phyloP scores from a whole-genome alignment of 2,113 vertebrate species.

The Elanus axillaris region DNA sequence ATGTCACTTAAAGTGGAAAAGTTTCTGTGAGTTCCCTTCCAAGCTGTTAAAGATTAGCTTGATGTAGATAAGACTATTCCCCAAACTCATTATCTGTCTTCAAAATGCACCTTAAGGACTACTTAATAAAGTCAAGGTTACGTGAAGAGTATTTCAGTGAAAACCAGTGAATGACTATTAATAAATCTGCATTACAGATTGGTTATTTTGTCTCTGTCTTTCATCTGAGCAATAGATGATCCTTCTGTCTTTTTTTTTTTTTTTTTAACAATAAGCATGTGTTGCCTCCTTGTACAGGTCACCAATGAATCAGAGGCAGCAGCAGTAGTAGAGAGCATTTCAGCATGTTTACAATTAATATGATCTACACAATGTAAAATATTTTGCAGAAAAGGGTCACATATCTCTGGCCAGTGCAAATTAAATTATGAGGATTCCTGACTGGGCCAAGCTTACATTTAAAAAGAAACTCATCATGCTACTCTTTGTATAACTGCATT shows the following conservation, averaged over 20 bases:
- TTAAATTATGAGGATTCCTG: not conserved
- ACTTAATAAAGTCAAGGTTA: conserved; percentile 85
- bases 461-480: not conserved
- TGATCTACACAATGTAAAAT: not conserved
- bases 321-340: not conserved
- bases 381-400: not conserved
- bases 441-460: not conserved
- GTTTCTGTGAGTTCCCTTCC: conserved; percentile 70
- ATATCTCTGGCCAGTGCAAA: not conserved
- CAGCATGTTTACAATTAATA: not conserved
- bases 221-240: conserved; percentile 54
- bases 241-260: not conserved
- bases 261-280: conserved; percentile 35
- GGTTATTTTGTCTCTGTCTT: conserved; percentile 72
- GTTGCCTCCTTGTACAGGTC: conserved; percentile 26
- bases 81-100: conserved; percentile 82
- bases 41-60: conserved; percentile 83
- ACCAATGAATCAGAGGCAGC: not conserved
- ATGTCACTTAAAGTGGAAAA: conserved; percentile 76
- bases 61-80: conserved; percentile 80
- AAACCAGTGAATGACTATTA: conserved; percentile 79
- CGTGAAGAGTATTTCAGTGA: conserved; percentile 74
- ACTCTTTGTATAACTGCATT: not conserved
- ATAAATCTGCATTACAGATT: conserved; percentile 76
- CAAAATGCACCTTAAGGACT: conserved; percentile 82